Evolutionary conservation across 2,113 vertebrate genomes (phyloP).

Genomic region (Pelusios castaneus): DNA sequence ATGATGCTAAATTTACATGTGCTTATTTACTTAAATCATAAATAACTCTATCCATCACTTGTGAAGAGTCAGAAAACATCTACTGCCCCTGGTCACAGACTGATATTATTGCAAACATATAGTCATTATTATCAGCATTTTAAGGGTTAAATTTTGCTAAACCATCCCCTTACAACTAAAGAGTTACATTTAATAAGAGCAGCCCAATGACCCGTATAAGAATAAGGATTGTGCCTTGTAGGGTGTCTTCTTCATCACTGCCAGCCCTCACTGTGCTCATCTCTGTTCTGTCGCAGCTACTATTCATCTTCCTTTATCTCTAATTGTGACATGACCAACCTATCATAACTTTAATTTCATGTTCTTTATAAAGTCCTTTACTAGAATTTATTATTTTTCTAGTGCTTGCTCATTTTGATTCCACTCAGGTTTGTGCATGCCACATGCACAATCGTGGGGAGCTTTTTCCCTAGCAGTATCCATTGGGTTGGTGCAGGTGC

Average conservation of each 20-base stretch:
- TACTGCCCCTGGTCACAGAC: conserved; percentile 28
- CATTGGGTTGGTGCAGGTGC: too few species aligned
- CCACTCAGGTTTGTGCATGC: too few species aligned
- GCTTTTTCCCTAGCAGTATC: too few species aligned
- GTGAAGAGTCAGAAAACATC: conserved; percentile 20
- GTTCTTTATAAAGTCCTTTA: background rate
- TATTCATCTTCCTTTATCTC: background rate
- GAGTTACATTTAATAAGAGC: conserved; percentile 34
- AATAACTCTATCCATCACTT: conserved; percentile 32
- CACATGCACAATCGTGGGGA: too few species aligned
- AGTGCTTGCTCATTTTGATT: too few species aligned
- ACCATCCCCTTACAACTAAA: conserved; percentile 24
- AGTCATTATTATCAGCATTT: conserved; percentile 48
- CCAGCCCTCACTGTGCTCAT: background rate
- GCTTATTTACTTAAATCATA: conserved; percentile 29
- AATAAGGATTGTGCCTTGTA: background rate
- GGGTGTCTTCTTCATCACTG: background rate
- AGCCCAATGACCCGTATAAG: background rate
- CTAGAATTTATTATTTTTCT: background rate
- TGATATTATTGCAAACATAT: conserved; percentile 39
- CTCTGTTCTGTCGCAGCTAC: background rate
- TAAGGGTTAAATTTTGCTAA: conserved; percentile 22
- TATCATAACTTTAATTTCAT: background rate
- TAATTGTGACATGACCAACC: background rate
- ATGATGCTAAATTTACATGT: conserved; percentile 28